Conservation (phyloP, 35 echinoderm and acorn worm genomes). For the Heliocidaris tuberculata region DNA sequence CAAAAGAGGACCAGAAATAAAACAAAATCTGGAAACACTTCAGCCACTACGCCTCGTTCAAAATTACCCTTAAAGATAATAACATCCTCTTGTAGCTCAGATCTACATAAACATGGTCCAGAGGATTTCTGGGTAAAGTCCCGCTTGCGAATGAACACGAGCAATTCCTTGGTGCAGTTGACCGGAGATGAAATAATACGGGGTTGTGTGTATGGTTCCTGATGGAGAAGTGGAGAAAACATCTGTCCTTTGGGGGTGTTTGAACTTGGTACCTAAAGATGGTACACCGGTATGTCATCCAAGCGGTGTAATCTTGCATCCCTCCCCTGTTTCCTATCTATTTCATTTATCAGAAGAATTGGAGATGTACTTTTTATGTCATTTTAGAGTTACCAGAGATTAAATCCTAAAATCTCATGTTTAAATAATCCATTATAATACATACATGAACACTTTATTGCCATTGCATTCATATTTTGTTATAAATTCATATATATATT, state of each 20-base stretch:
- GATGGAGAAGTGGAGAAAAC: neutral
- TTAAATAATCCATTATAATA: too few relatives aligned
- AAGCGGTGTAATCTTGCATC: too few relatives aligned
- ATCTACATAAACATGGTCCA: neutral
- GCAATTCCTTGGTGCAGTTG: neutral
- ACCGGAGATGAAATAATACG: constrained; percentile 29
- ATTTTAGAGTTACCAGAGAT: too few relatives aligned
- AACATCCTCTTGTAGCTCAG: neutral
- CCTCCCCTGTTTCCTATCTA: too few relatives aligned
- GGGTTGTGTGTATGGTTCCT: neutral
- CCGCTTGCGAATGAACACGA: neutral
- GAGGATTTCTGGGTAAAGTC: neutral
- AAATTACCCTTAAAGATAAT: neutral
- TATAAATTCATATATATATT: too few relatives aligned
- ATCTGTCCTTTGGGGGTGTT: neutral
- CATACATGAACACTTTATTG: too few relatives aligned
- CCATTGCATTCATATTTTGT: too few relatives aligned
- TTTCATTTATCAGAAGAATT: too few relatives aligned
- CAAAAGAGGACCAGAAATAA: neutral
- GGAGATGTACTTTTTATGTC: too few relatives aligned
- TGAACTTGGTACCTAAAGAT: neutral
- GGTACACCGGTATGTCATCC: neutral
- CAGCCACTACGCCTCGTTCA: neutral
- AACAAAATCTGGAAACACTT: neutral
- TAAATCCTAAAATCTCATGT: too few relatives aligned